Conservation (phyloP, 2,113 vertebrate genomes). For the Sterrhoptilus dennistouni region DNA sequence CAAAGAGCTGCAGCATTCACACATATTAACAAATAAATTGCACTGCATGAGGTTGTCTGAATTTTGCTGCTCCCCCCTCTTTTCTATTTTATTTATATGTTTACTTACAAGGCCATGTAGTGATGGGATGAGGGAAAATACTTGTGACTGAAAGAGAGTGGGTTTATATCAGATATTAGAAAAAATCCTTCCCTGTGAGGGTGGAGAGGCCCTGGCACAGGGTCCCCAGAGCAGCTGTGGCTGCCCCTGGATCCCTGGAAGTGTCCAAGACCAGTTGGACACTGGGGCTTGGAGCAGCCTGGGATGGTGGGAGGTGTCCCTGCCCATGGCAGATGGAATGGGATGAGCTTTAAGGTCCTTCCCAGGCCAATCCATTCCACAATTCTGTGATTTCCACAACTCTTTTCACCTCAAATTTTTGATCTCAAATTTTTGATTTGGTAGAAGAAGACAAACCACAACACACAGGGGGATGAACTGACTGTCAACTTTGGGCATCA, state of each 20-base stretch:
- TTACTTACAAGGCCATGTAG: neutral
- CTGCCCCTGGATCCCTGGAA: neutral
- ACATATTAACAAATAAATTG: neutral
- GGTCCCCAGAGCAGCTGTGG: neutral
- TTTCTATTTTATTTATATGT: neutral
- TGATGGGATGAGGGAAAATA: neutral
- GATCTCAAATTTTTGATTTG: neutral
- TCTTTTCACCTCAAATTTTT: neutral
- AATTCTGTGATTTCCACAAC: neutral
- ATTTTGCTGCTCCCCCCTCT: neutral
- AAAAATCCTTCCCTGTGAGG: accelerated
- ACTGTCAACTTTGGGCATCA: neutral
- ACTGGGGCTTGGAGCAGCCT: accelerated
- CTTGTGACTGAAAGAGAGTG: accelerated
- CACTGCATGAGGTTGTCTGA: neutral
- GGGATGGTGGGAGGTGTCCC: accelerated
- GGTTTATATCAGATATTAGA: neutral
- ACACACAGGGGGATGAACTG: neutral
- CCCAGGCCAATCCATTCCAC: neutral
- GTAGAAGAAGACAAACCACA: neutral
- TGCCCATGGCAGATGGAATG: neutral
- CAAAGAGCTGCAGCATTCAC: neutral
- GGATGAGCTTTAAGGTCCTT: accelerated
- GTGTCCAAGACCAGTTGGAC: neutral
- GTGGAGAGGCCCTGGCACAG: neutral